Conservation (phyloP, 2,888 invertebrate genomes). For the Ormyrus pomaceus region DNA sequence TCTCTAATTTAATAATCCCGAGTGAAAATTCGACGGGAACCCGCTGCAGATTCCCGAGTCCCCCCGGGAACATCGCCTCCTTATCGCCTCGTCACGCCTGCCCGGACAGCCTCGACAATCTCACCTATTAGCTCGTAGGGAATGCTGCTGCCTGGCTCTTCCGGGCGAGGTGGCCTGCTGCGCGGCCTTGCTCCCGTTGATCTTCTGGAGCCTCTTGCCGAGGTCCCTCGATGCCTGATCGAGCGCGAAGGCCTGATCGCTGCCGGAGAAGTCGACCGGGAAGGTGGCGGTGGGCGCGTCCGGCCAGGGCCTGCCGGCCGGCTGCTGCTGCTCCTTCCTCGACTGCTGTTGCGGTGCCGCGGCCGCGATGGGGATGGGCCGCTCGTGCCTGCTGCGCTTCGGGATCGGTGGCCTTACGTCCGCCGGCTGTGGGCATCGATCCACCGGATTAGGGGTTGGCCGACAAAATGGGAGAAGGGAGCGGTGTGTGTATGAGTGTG, state of each 20-base stretch:
- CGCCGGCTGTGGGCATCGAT: slow-evolving; percentile 62
- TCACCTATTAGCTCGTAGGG: slow-evolving; percentile 44
- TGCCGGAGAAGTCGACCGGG: not conserved
- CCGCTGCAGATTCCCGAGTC: too few relatives aligned
- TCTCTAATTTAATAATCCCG: too few relatives aligned
- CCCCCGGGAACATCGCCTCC: too few relatives aligned
- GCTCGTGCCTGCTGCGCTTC: slow-evolving; percentile 73
- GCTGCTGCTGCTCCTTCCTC: slow-evolving; percentile 12
- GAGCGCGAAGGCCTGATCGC: slow-evolving; percentile 21
- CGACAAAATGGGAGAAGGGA: too few relatives aligned
- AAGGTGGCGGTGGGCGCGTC: not conserved
- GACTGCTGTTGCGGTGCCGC: not conserved
- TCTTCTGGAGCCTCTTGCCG: slow-evolving; percentile 68
- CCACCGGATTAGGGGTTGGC: slow-evolving; percentile 57
- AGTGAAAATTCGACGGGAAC: too few relatives aligned
- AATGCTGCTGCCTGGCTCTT: slow-evolving; percentile 14
- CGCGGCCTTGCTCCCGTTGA: slow-evolving; percentile 58
- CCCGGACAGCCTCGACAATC: too few relatives aligned
- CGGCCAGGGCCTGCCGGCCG: not conserved
- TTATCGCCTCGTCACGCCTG: too few relatives aligned
- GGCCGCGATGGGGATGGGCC: slow-evolving; percentile 63
- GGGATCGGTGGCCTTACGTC: slow-evolving; percentile 75
- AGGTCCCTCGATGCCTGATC: slow-evolving; percentile 67
- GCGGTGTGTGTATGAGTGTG: too few relatives aligned
- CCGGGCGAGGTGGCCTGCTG: not conserved